Conservation (phyloP, 2,888 invertebrate genomes). For the Antitype chi region DNA sequence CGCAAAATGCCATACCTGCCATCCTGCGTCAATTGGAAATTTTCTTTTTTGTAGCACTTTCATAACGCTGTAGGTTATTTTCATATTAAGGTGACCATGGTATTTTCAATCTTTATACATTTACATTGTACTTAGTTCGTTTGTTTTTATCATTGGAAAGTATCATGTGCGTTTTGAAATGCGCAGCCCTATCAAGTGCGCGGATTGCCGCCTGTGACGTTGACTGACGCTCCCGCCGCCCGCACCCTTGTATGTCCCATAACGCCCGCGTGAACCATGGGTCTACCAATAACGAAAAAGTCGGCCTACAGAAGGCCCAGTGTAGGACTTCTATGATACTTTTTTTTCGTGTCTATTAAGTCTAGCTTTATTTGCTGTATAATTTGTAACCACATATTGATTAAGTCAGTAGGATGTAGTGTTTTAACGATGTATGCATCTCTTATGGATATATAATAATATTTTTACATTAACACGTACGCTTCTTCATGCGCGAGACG, state of each 20-base stretch:
- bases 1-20: not conserved
- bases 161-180: not conserved
- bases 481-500: not conserved
- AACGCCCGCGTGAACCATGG: not conserved
- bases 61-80: not conserved
- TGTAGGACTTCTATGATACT: conserved; percentile 16
- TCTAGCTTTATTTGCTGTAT: conserved; percentile 11
- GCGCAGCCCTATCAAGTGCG: not conserved
- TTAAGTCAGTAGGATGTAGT: conserved; percentile 28
- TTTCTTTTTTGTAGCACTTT: not conserved
- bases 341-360: not conserved
- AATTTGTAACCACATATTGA: not conserved
- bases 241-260: not conserved
- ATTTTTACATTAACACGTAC: not conserved
- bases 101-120: not conserved
- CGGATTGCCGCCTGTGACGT: not conserved
- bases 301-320: not conserved
- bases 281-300: not conserved
- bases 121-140: not conserved
- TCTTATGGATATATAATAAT: conserved; percentile 1
- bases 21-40: not conserved
- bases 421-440: conserved; percentile 6
- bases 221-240: not conserved
- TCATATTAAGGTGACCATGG: not conserved
- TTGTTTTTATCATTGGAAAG: not conserved